Conservation (phyloP, 2,113 vertebrate species). For the Geococcyx californianus region DNA sequence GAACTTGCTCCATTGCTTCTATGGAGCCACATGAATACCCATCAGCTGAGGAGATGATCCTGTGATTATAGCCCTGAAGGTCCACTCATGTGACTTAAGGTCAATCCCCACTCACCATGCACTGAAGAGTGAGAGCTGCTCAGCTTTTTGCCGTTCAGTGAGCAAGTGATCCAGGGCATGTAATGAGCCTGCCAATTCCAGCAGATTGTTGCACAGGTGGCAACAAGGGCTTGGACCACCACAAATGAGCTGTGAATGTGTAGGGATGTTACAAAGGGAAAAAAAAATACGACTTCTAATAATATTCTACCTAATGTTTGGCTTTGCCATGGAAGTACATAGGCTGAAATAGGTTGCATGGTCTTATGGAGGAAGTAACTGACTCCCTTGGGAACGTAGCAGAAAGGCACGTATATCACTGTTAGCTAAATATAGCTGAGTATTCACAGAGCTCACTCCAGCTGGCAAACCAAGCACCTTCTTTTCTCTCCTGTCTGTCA, state of each 20-base stretch:
- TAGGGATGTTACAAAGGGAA: background rate
- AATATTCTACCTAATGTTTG: background rate
- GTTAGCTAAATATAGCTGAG: background rate
- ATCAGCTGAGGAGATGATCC: background rate
- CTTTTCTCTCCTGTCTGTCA: background rate
- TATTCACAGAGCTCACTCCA: background rate
- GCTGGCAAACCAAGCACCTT: background rate
- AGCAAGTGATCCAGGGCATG: background rate
- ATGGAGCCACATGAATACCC: background rate
- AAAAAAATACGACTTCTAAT: background rate
- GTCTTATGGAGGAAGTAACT: background rate
- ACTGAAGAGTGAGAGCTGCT: background rate
- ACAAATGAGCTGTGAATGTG: rapidly evolving
- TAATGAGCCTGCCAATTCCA: background rate
- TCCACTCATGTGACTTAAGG: background rate
- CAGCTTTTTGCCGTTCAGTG: background rate
- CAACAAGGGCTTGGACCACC: background rate
- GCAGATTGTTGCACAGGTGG: background rate
- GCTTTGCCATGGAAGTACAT: background rate
- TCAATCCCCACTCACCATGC: background rate
- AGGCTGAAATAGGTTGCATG: background rate
- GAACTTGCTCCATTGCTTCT: background rate
- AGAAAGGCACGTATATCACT: background rate
- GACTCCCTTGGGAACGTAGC: background rate
- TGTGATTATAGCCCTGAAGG: background rate